A percentile compares a stretch with the other conserved stretches of the same genome.
phyloP scores from a whole-genome alignment of 2,113 vertebrate genomes.

The Alexandromys fortis region DNA sequence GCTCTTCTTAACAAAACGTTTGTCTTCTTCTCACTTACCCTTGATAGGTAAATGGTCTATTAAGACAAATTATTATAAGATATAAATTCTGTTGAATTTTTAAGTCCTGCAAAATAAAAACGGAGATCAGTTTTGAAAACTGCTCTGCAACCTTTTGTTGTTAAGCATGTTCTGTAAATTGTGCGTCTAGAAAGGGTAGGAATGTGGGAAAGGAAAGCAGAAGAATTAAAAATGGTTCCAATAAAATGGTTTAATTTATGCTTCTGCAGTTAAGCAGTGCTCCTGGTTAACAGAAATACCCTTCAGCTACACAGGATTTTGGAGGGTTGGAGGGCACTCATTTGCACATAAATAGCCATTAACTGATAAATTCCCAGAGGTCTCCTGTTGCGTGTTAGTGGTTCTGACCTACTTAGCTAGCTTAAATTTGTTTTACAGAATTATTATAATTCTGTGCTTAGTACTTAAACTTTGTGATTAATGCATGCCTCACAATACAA shows the following conservation, averaged over 20 bases:
- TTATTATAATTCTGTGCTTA: slow-evolving; percentile 95
- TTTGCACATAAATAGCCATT: slow-evolving; percentile 99
- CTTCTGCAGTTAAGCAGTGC: slow-evolving; percentile 89
- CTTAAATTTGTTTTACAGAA: slow-evolving; percentile 95
- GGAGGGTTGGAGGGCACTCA: slow-evolving; percentile 95
- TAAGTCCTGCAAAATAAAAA: slow-evolving; percentile 73
- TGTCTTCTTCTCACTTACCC: slow-evolving; percentile 39
- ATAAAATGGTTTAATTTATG: slow-evolving; percentile 92
- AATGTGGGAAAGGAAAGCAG: slow-evolving; percentile 70
- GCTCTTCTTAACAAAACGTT: slow-evolving; percentile 27
- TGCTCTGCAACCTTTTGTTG: slow-evolving; percentile 70
- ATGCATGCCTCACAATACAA: slow-evolving; percentile 96
- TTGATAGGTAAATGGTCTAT: slow-evolving; percentile 59
- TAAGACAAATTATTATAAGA: slow-evolving; percentile 36
- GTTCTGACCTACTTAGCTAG: slow-evolving; percentile 96
- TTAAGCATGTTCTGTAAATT: not conserved
- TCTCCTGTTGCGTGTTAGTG: slow-evolving; percentile 92
- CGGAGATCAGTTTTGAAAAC: slow-evolving; percentile 72
- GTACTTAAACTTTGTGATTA: slow-evolving; percentile 97
- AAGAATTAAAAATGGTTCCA: slow-evolving; percentile 89
- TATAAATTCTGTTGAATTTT: slow-evolving; percentile 52
- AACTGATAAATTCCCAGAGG: slow-evolving; percentile 92
- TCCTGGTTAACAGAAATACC: slow-evolving; percentile 95
- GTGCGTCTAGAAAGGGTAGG: slow-evolving; percentile 78
- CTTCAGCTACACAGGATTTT: slow-evolving; percentile 93